Evolutionary conservation across 2,888 invertebrate species (phyloP).

Genomic region (Caenorhabditis drosophilae): DNA sequence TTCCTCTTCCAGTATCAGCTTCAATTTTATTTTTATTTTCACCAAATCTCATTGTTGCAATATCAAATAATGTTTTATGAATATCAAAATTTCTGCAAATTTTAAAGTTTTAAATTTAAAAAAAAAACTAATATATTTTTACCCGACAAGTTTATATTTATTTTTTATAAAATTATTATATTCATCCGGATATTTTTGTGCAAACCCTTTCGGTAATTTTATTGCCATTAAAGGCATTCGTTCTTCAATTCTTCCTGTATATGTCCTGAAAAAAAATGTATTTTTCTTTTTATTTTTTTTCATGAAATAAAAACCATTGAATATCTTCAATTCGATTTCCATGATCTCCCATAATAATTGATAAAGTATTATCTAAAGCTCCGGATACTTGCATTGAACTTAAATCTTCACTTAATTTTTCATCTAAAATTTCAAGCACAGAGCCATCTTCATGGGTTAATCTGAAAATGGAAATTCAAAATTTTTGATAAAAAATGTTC

Average conservation of each 20-base stretch:
- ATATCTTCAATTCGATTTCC: slow-evolving; percentile 71
- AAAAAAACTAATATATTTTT: not conserved
- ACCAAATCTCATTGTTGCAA: not conserved
- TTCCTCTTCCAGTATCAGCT: not conserved
- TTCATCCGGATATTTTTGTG: slow-evolving; percentile 51
- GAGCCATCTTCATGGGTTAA: slow-evolving; percentile 40
- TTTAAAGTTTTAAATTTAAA: not conserved
- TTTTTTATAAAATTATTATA: slow-evolving; percentile 39
- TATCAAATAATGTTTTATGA: not conserved
- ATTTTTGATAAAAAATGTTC: not conserved
- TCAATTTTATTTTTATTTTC: too few relatives aligned
- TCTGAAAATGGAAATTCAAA: slow-evolving; percentile 15
- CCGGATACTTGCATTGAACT: slow-evolving; percentile 29
- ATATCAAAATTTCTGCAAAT: slow-evolving; percentile 3
- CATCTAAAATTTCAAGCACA: slow-evolving; percentile 40
- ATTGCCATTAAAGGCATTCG: slow-evolving; percentile 70
- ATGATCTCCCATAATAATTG: slow-evolving; percentile 70
- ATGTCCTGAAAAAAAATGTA: slow-evolving; percentile 4
- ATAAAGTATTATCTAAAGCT: slow-evolving; percentile 52
- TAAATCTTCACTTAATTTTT: slow-evolving; percentile 27
- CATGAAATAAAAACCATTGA: slow-evolving; percentile 41
- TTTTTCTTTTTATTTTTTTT: not conserved
- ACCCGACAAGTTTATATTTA: slow-evolving; percentile 44
- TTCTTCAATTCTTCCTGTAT: slow-evolving; percentile 68
- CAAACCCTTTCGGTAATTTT: slow-evolving; percentile 68